Percentiles rank a stretch among this genome's conserved stretches.
These are phyloP conservation scores for Goniozus legneri DNA, from an alignment of 1,140 invertebrate species.

Conservation along the genomic window DNA sequence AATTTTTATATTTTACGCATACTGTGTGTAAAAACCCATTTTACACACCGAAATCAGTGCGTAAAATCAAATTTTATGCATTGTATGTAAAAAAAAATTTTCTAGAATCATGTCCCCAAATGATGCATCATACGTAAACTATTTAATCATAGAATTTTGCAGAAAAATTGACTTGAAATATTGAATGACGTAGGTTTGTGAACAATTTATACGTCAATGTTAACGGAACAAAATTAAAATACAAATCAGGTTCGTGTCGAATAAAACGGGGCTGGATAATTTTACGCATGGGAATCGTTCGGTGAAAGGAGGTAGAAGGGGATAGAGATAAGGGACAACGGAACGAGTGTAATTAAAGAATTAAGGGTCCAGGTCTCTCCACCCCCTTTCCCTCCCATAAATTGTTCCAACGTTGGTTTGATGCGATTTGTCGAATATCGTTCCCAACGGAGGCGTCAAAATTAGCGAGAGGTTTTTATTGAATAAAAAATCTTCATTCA, in stretches of 20 bases:
- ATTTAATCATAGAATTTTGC: too few species aligned
- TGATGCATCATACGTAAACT: too few species aligned
- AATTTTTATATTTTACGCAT: too few species aligned
- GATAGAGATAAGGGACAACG: conserved; percentile 4
- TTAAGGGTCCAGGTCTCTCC: conserved; percentile 28
- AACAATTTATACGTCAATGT: too few species aligned
- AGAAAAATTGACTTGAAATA: too few species aligned
- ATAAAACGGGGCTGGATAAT: background rate
- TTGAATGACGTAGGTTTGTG: too few species aligned
- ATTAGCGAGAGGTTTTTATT: conserved; percentile 20
- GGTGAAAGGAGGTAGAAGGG: background rate
- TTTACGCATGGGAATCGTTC: background rate
- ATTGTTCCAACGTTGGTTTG: conserved; percentile 29
- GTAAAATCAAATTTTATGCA: too few species aligned
- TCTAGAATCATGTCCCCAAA: too few species aligned
- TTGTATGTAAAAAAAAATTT: too few species aligned
- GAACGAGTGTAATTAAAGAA: conserved; percentile 24
- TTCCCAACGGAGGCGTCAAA: conserved; percentile 4
- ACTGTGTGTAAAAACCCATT: too few species aligned
- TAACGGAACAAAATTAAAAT: conserved; percentile 24
- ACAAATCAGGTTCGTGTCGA: conserved; percentile 10
- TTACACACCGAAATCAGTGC: too few species aligned
- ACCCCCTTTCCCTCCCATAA: conserved; percentile 17
- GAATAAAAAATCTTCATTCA: conserved; percentile 25
- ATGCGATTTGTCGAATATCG: conserved; percentile 27